A percentile compares a stretch with the other conserved stretches of the same genome.
Conservation (phyloP, 2,797 vertebrate species). For the Galaxias olidus region DNA sequence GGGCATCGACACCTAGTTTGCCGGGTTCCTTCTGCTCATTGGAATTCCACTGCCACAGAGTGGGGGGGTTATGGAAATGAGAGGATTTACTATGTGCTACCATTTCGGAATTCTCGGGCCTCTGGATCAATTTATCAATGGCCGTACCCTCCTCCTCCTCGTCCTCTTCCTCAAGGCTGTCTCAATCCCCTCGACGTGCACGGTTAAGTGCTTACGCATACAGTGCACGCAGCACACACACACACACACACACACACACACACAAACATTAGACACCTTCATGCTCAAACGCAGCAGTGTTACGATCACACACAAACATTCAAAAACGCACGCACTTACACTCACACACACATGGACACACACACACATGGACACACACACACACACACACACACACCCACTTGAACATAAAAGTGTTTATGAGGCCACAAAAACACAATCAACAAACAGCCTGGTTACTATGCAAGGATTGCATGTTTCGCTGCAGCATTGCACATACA, state of each 20-base stretch:
- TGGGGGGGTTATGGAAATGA: constrained; percentile 48
- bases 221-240: background rate
- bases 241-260: constrained; percentile 2
- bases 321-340: constrained; percentile 3
- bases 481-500: background rate
- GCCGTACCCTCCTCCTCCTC: constrained; percentile 38
- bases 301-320: background rate
- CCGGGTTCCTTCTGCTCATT: too few relatives aligned
- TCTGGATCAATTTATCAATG: constrained; percentile 54
- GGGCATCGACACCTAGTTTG: too few relatives aligned
- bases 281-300: background rate
- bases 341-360: background rate
- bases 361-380: background rate
- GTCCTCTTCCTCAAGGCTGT: constrained; percentile 14
- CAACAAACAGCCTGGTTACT: background rate
- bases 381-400: background rate
- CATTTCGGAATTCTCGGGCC: constrained; percentile 35
- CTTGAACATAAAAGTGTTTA: background rate
- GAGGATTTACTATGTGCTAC: constrained; percentile 38
- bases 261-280: background rate
- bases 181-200: background rate
- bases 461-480: background rate
- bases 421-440: background rate
- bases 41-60: constrained; percentile 13
- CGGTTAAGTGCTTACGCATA: background rate